Conservation (phyloP, 2,113 vertebrate species). For the Salminus brasiliensis region DNA sequence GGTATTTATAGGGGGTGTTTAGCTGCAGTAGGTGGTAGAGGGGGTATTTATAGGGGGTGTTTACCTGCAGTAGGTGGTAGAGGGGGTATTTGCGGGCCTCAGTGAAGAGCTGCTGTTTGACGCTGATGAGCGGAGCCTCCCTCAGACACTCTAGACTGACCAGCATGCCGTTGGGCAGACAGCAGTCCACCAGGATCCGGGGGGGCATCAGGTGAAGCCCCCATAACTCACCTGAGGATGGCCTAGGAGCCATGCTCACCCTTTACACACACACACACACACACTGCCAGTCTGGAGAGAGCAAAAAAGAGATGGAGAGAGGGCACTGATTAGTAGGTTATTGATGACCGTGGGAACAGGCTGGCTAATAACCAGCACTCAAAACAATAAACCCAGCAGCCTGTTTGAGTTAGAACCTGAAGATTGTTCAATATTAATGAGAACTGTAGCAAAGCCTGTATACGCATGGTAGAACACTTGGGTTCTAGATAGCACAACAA, state of each 20-base stretch:
- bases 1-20: constrained; percentile 66
- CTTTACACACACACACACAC: constrained; percentile 50
- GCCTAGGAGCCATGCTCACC: constrained; percentile 77
- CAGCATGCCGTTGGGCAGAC: constrained; percentile 81
- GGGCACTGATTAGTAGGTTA: too few species aligned
- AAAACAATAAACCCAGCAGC: too few species aligned
- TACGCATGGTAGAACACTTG: too few species aligned
- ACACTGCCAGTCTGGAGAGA: constrained; percentile 27
- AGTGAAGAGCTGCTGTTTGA: constrained; percentile 80
- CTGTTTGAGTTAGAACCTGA: too few species aligned
- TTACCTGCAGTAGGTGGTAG: constrained; percentile 77
- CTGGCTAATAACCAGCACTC: too few species aligned
- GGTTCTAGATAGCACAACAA: too few species aligned
- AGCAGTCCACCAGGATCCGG: constrained; percentile 81
- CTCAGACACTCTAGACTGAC: constrained; percentile 80
- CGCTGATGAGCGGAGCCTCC: constrained; percentile 76
- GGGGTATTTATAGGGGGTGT: constrained; percentile 1
- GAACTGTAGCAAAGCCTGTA: too few species aligned
- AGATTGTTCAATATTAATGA: too few species aligned
- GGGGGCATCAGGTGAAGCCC: constrained; percentile 83
- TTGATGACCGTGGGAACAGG: too few species aligned
- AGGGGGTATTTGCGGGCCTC: constrained; percentile 79
- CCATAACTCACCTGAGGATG: constrained; percentile 81
- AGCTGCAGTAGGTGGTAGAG: constrained; percentile 40
- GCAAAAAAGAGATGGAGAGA: constrained; percentile 32